Conservation (phyloP, 2,113 vertebrate species). For the Bettongia penicillata region DNA sequence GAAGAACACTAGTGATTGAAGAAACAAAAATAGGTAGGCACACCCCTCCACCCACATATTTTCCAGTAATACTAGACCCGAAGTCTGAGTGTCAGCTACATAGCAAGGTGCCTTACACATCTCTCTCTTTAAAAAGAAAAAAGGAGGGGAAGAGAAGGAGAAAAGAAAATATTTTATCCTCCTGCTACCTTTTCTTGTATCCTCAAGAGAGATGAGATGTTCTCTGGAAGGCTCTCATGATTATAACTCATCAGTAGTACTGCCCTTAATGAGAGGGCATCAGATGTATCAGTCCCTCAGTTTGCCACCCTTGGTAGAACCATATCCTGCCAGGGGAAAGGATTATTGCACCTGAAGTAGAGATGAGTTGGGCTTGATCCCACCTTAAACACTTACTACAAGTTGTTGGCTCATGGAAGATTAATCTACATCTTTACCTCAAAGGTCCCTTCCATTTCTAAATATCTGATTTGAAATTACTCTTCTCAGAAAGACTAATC, state of each 20-base stretch:
- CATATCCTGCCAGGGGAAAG: neutral
- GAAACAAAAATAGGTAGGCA: neutral
- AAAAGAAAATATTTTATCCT: constrained; percentile 31
- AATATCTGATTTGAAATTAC: neutral
- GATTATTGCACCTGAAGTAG: neutral
- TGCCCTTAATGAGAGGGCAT: neutral
- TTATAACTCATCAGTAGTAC: neutral
- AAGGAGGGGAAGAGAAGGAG: neutral
- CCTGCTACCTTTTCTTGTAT: neutral
- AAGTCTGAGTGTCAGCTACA: constrained; percentile 21
- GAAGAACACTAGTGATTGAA: neutral
- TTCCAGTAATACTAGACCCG: no score
- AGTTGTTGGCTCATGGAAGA: neutral
- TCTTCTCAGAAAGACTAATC: neutral
- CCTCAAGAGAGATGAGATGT: neutral
- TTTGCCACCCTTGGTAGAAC: neutral
- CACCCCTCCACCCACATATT: no score
- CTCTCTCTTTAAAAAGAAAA: constrained; percentile 26
- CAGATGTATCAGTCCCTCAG: neutral
- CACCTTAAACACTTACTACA: no score
- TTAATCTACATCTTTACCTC: neutral
- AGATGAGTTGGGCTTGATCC: neutral
- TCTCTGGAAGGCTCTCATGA: neutral
- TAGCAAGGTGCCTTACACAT: constrained; percentile 41
- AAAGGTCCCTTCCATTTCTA: neutral